These are phyloP conservation scores for Muscicapa striata DNA, from an alignment of 2,797 vertebrate genomes.

Conservation along the genomic window DNA sequence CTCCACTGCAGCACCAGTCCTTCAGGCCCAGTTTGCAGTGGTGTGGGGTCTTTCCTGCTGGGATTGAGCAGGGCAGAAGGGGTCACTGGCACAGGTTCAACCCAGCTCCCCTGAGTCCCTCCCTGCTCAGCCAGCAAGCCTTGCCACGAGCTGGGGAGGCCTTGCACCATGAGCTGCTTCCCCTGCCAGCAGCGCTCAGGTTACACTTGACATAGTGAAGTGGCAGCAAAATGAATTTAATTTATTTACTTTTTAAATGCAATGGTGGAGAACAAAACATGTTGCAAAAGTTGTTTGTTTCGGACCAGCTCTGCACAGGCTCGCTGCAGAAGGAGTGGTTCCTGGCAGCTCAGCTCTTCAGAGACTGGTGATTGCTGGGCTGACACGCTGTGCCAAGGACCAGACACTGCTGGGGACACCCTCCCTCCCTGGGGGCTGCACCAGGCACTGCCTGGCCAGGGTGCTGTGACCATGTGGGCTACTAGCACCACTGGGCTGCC, in stretches of 20 bases:
- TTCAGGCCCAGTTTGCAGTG: fast-evolving
- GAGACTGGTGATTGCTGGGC: background rate
- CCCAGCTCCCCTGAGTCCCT: background rate
- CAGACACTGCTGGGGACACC: slow-evolving; percentile 13
- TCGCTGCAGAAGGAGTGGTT: slow-evolving; percentile 42
- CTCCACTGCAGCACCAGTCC: background rate
- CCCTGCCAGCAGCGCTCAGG: background rate
- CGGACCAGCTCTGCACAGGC: background rate
- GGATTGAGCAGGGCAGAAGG: fast-evolving
- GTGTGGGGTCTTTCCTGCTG: background rate
- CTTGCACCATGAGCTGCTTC: background rate
- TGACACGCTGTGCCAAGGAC: background rate
- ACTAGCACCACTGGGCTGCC: background rate
- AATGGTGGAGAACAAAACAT: slow-evolving; percentile 53
- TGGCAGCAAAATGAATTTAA: slow-evolving; percentile 23
- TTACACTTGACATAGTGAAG: slow-evolving; percentile 23
- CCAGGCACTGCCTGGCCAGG: background rate
- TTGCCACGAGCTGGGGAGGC: background rate
- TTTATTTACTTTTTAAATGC: slow-evolving; percentile 44
- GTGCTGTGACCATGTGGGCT: fast-evolving
- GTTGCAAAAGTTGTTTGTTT: slow-evolving; percentile 69
- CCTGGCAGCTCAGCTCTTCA: background rate
- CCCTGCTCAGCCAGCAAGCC: background rate
- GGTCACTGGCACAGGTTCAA: background rate
- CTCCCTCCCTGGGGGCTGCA: background rate